Percentiles rank a stretch among this genome's conserved stretches.
These are phyloP conservation scores for Malurus alboscapulatus DNA, from an alignment of 2,113 vertebrate genomes.

Conservation along the genomic window DNA sequence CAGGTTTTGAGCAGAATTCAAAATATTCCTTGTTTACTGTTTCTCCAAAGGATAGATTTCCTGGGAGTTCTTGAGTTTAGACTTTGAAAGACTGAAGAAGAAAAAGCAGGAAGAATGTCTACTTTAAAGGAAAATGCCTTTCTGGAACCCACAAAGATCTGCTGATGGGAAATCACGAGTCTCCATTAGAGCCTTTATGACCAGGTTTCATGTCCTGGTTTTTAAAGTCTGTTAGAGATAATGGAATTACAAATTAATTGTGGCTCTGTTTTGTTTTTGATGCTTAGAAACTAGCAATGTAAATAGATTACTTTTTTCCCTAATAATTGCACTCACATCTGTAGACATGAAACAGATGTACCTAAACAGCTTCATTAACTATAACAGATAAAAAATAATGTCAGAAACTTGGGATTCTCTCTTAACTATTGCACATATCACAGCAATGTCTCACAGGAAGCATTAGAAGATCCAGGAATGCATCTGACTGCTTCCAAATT, in stretches of 20 bases:
- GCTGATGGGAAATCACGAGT: not conserved
- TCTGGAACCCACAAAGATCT: slow-evolving; percentile 1
- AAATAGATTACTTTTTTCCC: not conserved
- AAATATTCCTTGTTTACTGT: not conserved
- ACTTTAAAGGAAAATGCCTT: not conserved
- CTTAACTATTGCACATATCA: not conserved
- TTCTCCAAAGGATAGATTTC: not conserved
- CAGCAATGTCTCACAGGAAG: not conserved
- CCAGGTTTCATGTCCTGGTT: not conserved
- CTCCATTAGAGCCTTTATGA: not conserved
- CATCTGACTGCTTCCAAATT: slow-evolving; percentile 7
- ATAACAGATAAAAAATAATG: slow-evolving; percentile 10
- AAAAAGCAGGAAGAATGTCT: not conserved
- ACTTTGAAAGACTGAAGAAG: not conserved
- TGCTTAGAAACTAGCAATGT: slow-evolving; percentile 4
- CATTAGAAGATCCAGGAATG: slow-evolving; percentile 7
- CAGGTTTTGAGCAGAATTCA: slow-evolving; percentile 11
- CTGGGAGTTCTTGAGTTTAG: not conserved
- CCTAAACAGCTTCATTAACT: slow-evolving; percentile 40
- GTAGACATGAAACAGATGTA: slow-evolving; percentile 39
- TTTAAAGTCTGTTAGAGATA: slow-evolving; percentile 4
- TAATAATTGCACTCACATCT: slow-evolving; percentile 3
- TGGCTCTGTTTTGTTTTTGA: not conserved
- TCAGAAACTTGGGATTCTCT: slow-evolving; percentile 27
- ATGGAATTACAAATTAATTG: slow-evolving; percentile 12